These are phyloP conservation scores for Campylorhamphus procurvoides DNA, from an alignment of 2,113 vertebrate species.

Conservation along the genomic window DNA sequence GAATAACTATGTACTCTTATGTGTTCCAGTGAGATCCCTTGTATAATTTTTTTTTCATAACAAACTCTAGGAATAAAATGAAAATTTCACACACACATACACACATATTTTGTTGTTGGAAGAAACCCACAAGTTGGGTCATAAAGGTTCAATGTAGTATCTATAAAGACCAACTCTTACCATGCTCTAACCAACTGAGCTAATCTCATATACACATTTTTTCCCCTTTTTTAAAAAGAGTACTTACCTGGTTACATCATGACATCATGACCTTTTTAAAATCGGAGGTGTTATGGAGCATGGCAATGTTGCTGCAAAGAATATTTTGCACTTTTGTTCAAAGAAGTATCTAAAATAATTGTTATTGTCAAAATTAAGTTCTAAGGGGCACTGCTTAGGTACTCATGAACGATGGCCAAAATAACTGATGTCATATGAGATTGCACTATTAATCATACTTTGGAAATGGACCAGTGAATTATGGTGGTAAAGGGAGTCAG, in stretches of 20 bases:
- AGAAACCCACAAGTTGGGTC: neutral
- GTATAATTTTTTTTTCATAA: conserved; percentile 19
- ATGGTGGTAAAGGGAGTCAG: neutral
- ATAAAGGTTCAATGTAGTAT: neutral
- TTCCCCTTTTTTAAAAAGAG: neutral
- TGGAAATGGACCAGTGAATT: neutral
- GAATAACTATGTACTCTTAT: neutral
- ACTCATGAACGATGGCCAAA: neutral
- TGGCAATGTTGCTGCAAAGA: neutral
- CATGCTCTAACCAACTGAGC: neutral
- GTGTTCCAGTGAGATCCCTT: neutral
- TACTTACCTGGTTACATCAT: neutral
- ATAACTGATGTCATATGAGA: neutral
- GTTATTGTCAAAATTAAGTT: neutral
- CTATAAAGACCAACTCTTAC: neutral
- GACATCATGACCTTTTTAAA: neutral
- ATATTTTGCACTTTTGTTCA: neutral
- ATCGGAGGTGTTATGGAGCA: neutral
- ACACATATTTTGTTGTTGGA: neutral
- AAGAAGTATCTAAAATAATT: neutral
- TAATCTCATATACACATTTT: neutral
- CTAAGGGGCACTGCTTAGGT: neutral
- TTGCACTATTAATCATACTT: neutral
- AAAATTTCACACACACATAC: neutral
- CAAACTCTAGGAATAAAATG: neutral